Evolutionary conservation across 1,140 invertebrate species (phyloP), one percentile per base, ranked within the genome.

Genomic region (Mya arenaria): DNA sequence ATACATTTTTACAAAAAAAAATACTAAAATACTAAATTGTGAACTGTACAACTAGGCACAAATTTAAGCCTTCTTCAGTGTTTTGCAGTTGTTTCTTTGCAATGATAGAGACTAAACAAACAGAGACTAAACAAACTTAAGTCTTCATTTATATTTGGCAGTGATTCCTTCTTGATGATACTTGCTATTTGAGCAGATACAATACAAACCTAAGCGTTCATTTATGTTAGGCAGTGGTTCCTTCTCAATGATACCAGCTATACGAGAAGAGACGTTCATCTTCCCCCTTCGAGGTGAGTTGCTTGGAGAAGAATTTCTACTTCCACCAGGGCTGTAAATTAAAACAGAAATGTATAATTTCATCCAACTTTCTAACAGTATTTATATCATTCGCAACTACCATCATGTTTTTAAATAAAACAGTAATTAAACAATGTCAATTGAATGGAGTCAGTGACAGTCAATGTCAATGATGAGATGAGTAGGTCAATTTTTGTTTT

Each of bases 151-250:
- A 15, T 62, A 62, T 62, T 28, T 25, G 8, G 8, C 6, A 28
- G 10, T 25, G 25, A 62, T 28, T 5, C n/a, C 30, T 17, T 17
- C 19, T 1, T 28, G 30, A 62, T 28, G n/a, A 28, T 25, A 25
- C n/a, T 19, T 23, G 23, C n/a, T 62, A 32, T 62, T 28, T 55
- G 32, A 15, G 44, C 23, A 55, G 19, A 55, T 32, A 36, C 25
- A 25, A 25, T 65, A 78, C 72, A 48, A 69, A 90, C 90, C 89
- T 41, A 91, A 74, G 85, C 90, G 87, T 87, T 91, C 88, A 83
- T 90, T 90, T 28, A 91, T 88, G 52, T 83, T 85, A 66, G 89
- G 90, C 34, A 90, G 65, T 17, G 56, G 80, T 62, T 62, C 62
- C 80, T 73, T 66, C 58, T 39, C 39, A 23, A 30, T 71, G n/a